Base-by-base conservation (phyloP, 2,888 invertebrate species). In the Elysia crispata region DNA sequence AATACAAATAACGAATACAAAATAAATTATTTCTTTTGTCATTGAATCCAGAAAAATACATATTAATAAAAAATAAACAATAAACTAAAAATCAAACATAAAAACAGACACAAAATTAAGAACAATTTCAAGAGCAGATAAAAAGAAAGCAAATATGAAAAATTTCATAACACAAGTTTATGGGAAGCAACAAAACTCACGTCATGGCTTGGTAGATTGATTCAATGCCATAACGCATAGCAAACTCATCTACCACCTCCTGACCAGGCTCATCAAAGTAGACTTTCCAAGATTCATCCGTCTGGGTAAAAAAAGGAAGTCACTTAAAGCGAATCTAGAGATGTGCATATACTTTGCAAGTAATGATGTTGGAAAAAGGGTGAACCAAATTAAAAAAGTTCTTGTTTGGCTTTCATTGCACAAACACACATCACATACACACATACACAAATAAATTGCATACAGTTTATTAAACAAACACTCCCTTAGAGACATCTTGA, bases 201-300 rank as follows among this genome's bases (percentile, higher is more conserved):
- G 98, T 98, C 98, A 98, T 98, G 77, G 98, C 98, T 93, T 99
- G 99, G 93, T 99, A 99, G 87, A 99, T 99, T 84, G 97, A 97
- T 93, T 99, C 99, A 87, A 99, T 98, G 81, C 99, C 99, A 92
- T 99, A 99, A 93, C 99, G 95, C 98, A 99, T 99, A 1, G 99
- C 98, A 93, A 99, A 99, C 92, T 99, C 99, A 91, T 99, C 99
- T 0, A 99, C 98, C 76, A 99, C 97, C 92, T 99, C 99, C 91
- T 99, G 98, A 0, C 98, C 97, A 64, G 97, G 96, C 88, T 98
- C 98, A 90, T 99, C 98, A 93, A 99, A 99, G 93, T 99, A 99
- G 41, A 99, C 95, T 93, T 99, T 99, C 99, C 99, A 99, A 0
- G 98, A 98, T 89, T 99, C 99, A 89, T 99, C 99, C 64, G 98